Evolutionary conservation across 2,888 invertebrate species (phyloP).

Genomic region (Lasioglossum calceatum): DNA sequence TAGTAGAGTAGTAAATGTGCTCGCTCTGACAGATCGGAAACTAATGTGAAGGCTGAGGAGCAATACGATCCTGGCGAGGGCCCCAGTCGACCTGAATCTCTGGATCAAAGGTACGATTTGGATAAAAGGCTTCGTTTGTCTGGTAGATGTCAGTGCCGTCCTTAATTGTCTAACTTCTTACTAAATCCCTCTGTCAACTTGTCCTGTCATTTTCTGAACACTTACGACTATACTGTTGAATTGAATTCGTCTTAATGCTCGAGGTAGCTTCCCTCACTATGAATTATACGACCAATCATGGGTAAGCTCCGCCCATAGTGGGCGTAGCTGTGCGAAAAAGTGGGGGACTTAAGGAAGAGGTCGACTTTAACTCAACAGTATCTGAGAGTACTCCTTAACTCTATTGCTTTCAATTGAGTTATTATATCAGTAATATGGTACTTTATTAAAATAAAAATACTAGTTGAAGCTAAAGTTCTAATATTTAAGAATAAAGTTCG

Average conservation of each 20-base stretch:
- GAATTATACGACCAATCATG: neutral
- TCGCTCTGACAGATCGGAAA: conserved; percentile 79
- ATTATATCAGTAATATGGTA: neutral
- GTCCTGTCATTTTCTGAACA: neutral
- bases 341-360: neutral
- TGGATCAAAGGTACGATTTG: conserved; percentile 73
- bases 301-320: neutral
- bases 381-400: neutral
- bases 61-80: conserved; percentile 74
- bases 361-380: neutral
- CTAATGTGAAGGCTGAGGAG: conserved; percentile 71
- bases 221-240: neutral
- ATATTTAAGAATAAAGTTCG: neutral
- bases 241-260: neutral
- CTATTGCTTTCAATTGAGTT: neutral
- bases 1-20: conserved; percentile 79
- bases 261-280: neutral
- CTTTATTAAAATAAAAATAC: neutral
- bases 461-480: neutral
- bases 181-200: neutral
- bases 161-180: neutral
- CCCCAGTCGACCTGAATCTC: conserved; percentile 66
- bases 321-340: neutral
- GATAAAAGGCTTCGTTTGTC: conserved; percentile 30
- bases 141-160: neutral